These are phyloP conservation scores for Brenthis hecate DNA, from an alignment of 2,888 invertebrate genomes.

Conservation along the genomic window DNA sequence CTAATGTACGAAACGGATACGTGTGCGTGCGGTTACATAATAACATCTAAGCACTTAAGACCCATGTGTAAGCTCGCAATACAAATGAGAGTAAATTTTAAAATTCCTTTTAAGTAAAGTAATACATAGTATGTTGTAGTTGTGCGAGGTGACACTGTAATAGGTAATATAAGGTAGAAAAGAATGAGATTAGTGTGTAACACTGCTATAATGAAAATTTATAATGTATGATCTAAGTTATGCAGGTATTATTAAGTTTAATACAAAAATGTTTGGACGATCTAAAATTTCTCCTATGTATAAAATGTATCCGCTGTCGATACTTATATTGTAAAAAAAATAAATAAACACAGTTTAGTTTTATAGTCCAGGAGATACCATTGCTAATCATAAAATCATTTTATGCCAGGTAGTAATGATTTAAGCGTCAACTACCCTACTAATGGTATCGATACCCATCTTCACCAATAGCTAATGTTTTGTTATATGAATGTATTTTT, in stretches of 20 bases:
- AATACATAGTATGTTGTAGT: not conserved
- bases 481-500: too few species aligned
- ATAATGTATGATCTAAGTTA: not conserved
- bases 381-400: too few species aligned
- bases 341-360: not conserved
- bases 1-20: not conserved
- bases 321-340: not conserved
- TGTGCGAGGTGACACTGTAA: not conserved
- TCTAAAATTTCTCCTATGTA: too few species aligned
- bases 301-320: too few species aligned
- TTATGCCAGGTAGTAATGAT: too few species aligned
- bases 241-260: not conserved
- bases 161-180: not conserved
- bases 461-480: too few species aligned
- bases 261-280: too few species aligned
- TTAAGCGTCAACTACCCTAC: too few species aligned
- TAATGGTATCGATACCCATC: too few species aligned
- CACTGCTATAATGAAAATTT: not conserved
- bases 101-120: not conserved
- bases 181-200: not conserved
- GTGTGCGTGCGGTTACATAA: conserved; percentile 1
- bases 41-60: conserved; percentile 6
- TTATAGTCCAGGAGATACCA: too few species aligned
- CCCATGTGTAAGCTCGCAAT: conserved; percentile 2
- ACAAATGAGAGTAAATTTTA: not conserved